Percentiles rank a stretch among this genome's conserved stretches.
phyloP scores from a whole-genome alignment of 2,797 vertebrate genomes.

The Sorex maritimensis region DNA sequence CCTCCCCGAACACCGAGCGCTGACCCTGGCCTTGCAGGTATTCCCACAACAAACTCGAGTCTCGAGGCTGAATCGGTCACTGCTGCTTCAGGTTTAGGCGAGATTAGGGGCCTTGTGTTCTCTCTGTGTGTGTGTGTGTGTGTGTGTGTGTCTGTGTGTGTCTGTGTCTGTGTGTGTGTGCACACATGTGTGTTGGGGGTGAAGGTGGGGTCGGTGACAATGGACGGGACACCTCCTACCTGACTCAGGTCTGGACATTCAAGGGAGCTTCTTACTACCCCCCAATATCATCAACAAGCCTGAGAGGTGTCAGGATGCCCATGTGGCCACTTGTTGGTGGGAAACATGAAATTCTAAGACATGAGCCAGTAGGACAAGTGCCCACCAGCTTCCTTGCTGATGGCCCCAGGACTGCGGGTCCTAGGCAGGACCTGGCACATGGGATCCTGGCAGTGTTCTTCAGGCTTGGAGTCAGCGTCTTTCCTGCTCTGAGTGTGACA shows the following conservation, averaged over 20 bases:
- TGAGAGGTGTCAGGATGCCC: fast-evolving
- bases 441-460: too few species aligned
- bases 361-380: fast-evolving
- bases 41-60: neutral
- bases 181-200: too few species aligned
- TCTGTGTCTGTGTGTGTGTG: too few species aligned
- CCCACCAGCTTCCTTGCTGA: neutral
- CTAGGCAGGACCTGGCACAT: neutral
- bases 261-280: neutral
- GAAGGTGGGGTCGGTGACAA: too few species aligned
- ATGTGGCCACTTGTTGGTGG: neutral
- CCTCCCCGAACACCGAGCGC: neutral
- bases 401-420: neutral
- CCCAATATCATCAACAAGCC: neutral
- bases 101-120: too few species aligned
- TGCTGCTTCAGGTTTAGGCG: too few species aligned
- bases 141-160: too few species aligned
- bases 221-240: neutral
- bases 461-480: too few species aligned
- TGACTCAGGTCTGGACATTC: fast-evolving
- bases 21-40: neutral
- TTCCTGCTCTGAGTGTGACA: too few species aligned
- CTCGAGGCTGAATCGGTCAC: fast-evolving
- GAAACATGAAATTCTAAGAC: neutral
- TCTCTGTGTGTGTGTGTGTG: too few species aligned